Evolutionary conservation across 2,888 invertebrate genomes (phyloP), one percentile per base, ranked within the genome.

Genomic region (Archips crataeganus): DNA sequence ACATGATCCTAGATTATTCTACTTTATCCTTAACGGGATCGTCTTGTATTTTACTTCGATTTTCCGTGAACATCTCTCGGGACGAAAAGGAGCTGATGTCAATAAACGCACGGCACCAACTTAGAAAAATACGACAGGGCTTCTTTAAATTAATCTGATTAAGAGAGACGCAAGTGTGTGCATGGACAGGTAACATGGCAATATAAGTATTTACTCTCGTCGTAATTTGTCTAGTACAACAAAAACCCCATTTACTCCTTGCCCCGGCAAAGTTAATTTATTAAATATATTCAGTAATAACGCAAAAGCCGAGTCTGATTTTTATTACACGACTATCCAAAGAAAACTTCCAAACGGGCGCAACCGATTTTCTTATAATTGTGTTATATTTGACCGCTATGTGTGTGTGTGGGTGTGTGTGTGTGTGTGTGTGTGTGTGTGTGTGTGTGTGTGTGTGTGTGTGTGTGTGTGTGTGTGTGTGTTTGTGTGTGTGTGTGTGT

Each of bases 1-100:
- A 65, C 65, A 51, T 49, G 51, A 65, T 51, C 65, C 51, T 65
- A 65, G 65, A 65, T 65, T 65, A 62, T 62, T 62, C 36, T 62
- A 23, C 62, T 62, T 62, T 42, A 65, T 65, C 65, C 65, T 65
- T 49, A 65, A 65, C 51, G 65, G 34, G 65, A 51, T 51, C 51
- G 65, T 49, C 65, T 51, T 51, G 49, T 65, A 51, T 51, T 65
- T 51, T 65, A n/a, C 49, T 65, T 65, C 36, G 65, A 65, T 65
- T 65, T 65, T 65, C 36, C 36, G 65, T 36, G n/a, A 51, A 47
- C 51, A n/a, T 51, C 65, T 45, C 65, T 11, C 36, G 65, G 51
- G 15, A 23, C 51, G 65, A 51, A 49, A 15, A 36, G 51, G 49
- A 65, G 47, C 51, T 51, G 65, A 65, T 51, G 51, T 36, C 51